Conservation (phyloP, 2,888 invertebrate species). For the Blomia tropicalis region DNA sequence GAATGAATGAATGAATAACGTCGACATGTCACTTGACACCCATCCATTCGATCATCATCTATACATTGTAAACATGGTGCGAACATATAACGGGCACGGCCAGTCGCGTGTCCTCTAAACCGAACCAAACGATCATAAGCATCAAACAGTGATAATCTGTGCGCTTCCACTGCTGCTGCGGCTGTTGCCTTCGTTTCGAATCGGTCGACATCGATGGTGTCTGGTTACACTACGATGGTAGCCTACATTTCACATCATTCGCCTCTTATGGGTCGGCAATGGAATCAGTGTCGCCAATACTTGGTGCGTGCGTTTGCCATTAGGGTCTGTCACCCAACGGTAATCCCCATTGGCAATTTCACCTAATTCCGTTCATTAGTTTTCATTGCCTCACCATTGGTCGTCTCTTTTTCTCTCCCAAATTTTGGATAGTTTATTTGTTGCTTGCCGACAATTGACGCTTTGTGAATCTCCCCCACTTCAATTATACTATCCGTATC, state of each 20-base stretch:
- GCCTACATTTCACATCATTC: background rate
- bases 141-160: too few species aligned
- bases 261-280: too few species aligned
- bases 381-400: background rate
- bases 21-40: too few species aligned
- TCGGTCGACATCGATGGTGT: background rate
- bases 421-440: slow-evolving; percentile 5
- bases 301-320: background rate
- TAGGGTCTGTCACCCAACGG: background rate
- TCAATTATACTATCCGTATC: background rate
- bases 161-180: background rate
- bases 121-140: too few species aligned
- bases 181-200: background rate
- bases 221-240: background rate
- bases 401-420: background rate
- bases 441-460: background rate
- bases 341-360: slow-evolving; percentile 9
- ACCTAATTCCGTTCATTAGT: slow-evolving; percentile 10
- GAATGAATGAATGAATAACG: too few species aligned
- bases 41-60: too few species aligned
- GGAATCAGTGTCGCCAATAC: background rate
- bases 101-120: too few species aligned
- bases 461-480: background rate
- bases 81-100: too few species aligned
- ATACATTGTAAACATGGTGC: too few species aligned